Base-by-base conservation (phyloP, 2,888 invertebrate species). In the Pterostichus madidus region DNA sequence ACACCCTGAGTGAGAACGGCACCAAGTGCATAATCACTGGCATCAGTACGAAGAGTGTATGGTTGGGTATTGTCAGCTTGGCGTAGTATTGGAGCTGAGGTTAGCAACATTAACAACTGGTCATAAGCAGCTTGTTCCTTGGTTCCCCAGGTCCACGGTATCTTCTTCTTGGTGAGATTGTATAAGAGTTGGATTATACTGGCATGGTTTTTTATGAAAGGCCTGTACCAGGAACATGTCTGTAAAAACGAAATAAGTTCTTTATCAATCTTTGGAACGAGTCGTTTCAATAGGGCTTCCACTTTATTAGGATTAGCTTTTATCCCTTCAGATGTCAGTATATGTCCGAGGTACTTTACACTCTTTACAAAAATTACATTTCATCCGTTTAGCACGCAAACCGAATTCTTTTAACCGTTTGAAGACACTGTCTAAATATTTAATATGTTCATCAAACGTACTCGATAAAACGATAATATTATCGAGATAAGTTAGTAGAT, bases 61-160 rank as follows among this genome's bases (percentile, higher is more conserved):
- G 84, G 84, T 31, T 75, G 35, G 3, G 75, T 73, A 2, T 85
- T n/a, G 61, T 87, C 85, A 1, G 86, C 86, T 8, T 86, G 73
- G 10, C 79, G 64, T 1, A 86, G 61, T 35, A 83, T 61, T 4
- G 85, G 84, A 2, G 85, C 76, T 3, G 35, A 13, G 2, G 49
- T 49, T 3, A 73, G n/a, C n/a, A 46, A n/a, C 5, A 31, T 15
- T 15, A 46, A 46, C 11, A 73, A 17, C 24, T 17, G 24, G 6
- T 73, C 49, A 24, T 13, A 15, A n/a, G 61, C 73, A 11, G n/a
- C n/a, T 17, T 46, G 49, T 24, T 73, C 31, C 11, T 46, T 8
- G 10, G 5, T 4, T 6, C 32, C 39, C 73, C 52, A 73, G 10
- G 3, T 17, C 49, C 46, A 73, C 8, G 24, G 0, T 5, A 11